These are phyloP conservation scores for Protobothrops flavoviridis DNA, from an alignment of 2,113 vertebrate genomes.

Conservation along the genomic window DNA sequence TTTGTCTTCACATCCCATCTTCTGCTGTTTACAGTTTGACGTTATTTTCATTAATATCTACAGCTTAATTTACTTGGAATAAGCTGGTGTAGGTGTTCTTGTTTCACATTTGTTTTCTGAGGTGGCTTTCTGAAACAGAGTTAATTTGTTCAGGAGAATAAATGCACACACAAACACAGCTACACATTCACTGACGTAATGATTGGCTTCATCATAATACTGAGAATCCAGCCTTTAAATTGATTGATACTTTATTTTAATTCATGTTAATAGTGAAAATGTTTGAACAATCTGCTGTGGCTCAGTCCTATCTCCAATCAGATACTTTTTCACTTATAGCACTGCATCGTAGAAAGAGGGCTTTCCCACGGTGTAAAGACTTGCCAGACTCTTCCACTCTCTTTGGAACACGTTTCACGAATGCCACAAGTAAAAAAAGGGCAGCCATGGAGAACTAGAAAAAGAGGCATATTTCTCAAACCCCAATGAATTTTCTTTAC, in stretches of 20 bases:
- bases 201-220: background rate
- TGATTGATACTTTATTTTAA: background rate
- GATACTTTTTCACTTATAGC: background rate
- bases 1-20: conserved; percentile 7
- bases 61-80: background rate
- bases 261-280: background rate
- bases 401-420: background rate
- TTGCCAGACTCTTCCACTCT: background rate
- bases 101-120: conserved; percentile 6
- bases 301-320: background rate
- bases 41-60: conserved; percentile 20
- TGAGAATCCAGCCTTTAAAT: background rate
- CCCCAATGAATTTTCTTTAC: background rate
- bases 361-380: background rate
- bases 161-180: background rate
- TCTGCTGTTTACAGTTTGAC: background rate
- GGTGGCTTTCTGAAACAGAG: background rate
- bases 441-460: background rate
- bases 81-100: background rate
- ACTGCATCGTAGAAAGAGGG: background rate
- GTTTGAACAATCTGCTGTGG: background rate
- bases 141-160: background rate
- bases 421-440: background rate
- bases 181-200: background rate
- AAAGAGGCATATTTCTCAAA: background rate